Conservation (phyloP, 2,888 invertebrate species). For the Crocallis elinguaria region DNA sequence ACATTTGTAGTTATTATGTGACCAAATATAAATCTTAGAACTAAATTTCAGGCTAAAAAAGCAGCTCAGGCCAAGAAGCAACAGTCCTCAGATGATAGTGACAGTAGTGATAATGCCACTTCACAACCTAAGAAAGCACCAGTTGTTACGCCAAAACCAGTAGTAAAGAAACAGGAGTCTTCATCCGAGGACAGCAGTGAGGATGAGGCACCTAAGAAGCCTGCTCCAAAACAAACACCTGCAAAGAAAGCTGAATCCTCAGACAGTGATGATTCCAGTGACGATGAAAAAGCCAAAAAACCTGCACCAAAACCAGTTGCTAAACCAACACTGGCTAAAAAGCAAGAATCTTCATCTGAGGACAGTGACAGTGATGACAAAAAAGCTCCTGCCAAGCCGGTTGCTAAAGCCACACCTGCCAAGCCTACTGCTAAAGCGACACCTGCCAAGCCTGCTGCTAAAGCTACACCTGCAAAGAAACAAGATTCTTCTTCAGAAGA, state of each 20-base stretch:
- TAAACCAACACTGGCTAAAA: conserved; percentile 45
- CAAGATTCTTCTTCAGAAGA: conserved; percentile 60
- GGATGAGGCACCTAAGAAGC: conserved; percentile 43
- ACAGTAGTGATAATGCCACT: conserved; percentile 50
- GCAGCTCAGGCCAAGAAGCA: conserved; percentile 31
- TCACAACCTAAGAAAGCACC: conserved; percentile 48
- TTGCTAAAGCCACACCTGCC: not conserved
- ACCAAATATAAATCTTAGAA: not conserved
- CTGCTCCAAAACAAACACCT: conserved; percentile 26
- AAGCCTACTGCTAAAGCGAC: conserved; percentile 29
- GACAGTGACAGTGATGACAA: conserved; percentile 21
- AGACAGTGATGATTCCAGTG: conserved; percentile 57
- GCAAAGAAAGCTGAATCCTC: conserved; percentile 45
- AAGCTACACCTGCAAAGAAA: conserved; percentile 41
- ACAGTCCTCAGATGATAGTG: conserved; percentile 59
- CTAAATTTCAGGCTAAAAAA: conserved; percentile 31
- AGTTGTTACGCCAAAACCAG: conserved; percentile 48
- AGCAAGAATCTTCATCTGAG: conserved; percentile 60
- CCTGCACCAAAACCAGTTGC: conserved; percentile 33
- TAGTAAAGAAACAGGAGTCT: conserved; percentile 54
- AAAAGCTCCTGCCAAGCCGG: conserved; percentile 40
- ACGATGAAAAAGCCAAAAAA: conserved; percentile 46
- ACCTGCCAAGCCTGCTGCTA: conserved; percentile 23
- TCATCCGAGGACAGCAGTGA: conserved; percentile 61
- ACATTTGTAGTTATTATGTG: not conserved